Evolutionary conservation across 2,888 invertebrate species (phyloP).

Genomic region (Hirtodrosophila duncani): DNA sequence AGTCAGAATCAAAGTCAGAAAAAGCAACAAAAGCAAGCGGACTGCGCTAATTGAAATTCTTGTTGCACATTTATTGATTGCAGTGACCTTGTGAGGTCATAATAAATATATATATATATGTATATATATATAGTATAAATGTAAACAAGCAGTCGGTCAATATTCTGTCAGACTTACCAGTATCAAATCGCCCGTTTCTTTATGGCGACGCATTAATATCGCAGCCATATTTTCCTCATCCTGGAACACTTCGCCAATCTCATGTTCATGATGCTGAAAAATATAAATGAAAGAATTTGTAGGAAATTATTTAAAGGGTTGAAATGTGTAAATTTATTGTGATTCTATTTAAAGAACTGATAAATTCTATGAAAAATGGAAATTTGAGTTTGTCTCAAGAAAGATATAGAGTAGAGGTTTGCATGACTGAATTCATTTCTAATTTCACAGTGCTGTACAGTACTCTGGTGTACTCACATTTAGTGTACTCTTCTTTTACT

Average conservation of each 20-base stretch:
- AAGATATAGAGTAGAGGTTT: no score
- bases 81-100: slow-evolving; percentile 46
- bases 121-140: no score
- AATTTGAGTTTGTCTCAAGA: no score
- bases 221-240: slow-evolving; percentile 92
- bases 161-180: slow-evolving; percentile 84
- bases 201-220: slow-evolving; percentile 88
- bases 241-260: slow-evolving; percentile 92
- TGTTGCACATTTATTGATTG: slow-evolving; percentile 40
- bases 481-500: no score
- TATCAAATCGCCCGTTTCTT: slow-evolving; percentile 87
- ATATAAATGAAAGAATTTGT: background rate
- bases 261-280: slow-evolving; percentile 73
- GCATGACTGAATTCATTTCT: no score
- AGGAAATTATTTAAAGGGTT: slow-evolving; percentile 1
- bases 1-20: slow-evolving; percentile 13
- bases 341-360: no score
- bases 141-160: background rate
- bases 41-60: slow-evolving; percentile 56
- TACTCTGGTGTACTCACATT: no score
- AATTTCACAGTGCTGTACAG: no score
- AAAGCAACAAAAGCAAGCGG: slow-evolving; percentile 26
- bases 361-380: no score
- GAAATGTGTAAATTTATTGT: no score
- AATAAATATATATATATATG: no score